Evolutionary conservation across 2,888 invertebrate species (phyloP), one percentile per base, ranked within the genome.

Genomic region (Miltochrista miniata): DNA sequence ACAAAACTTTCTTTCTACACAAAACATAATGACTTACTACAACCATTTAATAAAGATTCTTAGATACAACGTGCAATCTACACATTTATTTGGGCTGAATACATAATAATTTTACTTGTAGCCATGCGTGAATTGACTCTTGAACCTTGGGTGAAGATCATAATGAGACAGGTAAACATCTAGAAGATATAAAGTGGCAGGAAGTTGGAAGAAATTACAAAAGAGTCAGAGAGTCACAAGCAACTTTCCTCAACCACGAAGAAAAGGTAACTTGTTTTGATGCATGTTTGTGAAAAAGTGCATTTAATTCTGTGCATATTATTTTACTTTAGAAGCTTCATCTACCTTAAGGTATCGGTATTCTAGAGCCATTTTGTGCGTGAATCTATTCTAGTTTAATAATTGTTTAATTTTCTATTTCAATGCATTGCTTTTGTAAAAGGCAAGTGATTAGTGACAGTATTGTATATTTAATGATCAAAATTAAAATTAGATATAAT

Each of bases 61-160:
- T 73, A 80, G 85, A 85, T 83, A 87, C 82, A 89, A 86, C 91
- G 91, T 91, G 91, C 91, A 90, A 70, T 85, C 89, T 90, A 90
- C 87, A 90, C 88, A 90, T 75, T 85, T 76, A 88, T 80, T 74
- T 81, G 79, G 80, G 69, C 75, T 75, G 70, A 78, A 76, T 81
- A 83, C 77, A 78, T 82, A 83, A 83, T 79, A 79, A 74, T 66
- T 61, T 73, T 72, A 86, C 77, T 79, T 79, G 74, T 86, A 87
- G 90, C 89, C 91, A 90, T 91, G 91, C 90, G 83, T 83, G 81
- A 78, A 64, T 74, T 74, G 75, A 72, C 70, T 70, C 74, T 68
- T 72, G 67, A 72, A 77, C 77, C 76, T 80, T 71, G 74, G 63
- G 71, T 81, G 77, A 75, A 80, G 73, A 70, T 76, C 67, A 81